phyloP scores from a whole-genome alignment of 2,888 invertebrate species.

The Anoncus sp. region DNA sequence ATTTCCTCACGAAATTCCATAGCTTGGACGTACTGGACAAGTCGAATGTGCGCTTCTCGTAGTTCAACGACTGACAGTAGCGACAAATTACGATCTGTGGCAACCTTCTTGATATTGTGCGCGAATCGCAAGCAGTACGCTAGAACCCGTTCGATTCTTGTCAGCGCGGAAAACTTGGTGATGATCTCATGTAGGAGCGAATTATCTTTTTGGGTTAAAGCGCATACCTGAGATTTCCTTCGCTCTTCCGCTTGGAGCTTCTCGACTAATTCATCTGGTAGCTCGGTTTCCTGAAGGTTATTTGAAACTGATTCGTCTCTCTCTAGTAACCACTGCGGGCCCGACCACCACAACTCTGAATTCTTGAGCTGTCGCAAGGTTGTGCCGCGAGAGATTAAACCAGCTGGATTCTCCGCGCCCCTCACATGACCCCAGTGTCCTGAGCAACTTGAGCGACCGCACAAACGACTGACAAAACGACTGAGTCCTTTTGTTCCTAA shows the following conservation, averaged over 20 bases:
- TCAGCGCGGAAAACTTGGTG: background rate
- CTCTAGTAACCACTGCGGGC: constrained; percentile 50
- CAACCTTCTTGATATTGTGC: constrained; percentile 11
- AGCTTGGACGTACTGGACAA: constrained; percentile 12
- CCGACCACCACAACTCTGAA: constrained; percentile 64
- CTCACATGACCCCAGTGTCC: constrained; percentile 63
- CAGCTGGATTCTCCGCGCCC: constrained; percentile 66
- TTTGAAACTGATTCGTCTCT: background rate
- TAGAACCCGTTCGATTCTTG: constrained; percentile 29
- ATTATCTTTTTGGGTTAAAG: background rate
- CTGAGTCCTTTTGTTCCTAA: too few relatives aligned
- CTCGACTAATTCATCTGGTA: background rate
- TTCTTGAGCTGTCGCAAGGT: constrained; percentile 37
- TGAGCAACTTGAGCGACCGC: too few relatives aligned
- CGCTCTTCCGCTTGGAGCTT: constrained; percentile 3
- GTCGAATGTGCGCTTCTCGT: constrained; percentile 8
- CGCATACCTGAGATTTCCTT: background rate
- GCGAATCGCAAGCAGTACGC: constrained; percentile 51
- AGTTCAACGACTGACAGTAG: constrained; percentile 6
- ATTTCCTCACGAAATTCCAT: constrained; percentile 40
- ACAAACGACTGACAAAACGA: too few relatives aligned
- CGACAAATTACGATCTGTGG: background rate
- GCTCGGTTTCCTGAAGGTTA: background rate
- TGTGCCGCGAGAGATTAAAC: constrained; percentile 65
- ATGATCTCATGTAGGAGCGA: background rate